phyloP scores from a whole-genome alignment of 2,797 vertebrate species.

The Leptoclinus maculatus region DNA sequence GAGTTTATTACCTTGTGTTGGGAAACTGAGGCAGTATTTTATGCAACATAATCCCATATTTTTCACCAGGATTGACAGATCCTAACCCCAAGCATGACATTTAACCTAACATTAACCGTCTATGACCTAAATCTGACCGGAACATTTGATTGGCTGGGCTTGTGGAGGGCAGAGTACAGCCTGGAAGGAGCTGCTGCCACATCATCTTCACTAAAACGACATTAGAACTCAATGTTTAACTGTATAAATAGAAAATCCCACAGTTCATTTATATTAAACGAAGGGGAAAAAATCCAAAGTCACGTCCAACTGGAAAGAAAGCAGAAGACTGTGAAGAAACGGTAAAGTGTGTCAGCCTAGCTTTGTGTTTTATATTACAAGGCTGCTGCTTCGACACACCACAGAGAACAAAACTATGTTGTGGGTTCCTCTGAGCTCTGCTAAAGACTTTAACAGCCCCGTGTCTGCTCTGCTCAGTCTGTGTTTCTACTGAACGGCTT shows the following conservation, averaged over 20 bases:
- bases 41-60: slow-evolving; percentile 31
- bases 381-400: slow-evolving; percentile 59
- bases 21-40: slow-evolving; percentile 28
- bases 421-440: slow-evolving; percentile 66
- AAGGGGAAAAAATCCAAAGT: background rate
- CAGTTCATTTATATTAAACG: background rate
- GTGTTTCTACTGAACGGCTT: slow-evolving; percentile 26
- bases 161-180: background rate
- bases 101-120: slow-evolving; percentile 37
- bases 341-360: slow-evolving; percentile 49
- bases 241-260: slow-evolving; percentile 16
- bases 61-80: slow-evolving; percentile 34
- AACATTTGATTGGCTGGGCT: slow-evolving; percentile 33
- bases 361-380: slow-evolving; percentile 73
- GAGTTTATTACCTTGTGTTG: slow-evolving; percentile 26
- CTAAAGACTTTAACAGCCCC: slow-evolving; percentile 71
- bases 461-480: slow-evolving; percentile 49
- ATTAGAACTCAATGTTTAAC: background rate
- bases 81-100: slow-evolving; percentile 31
- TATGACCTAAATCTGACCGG: slow-evolving; percentile 29
- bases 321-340: slow-evolving; percentile 24
- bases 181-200: slow-evolving; percentile 11
- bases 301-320: slow-evolving; percentile 11
- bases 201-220: background rate
- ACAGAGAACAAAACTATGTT: slow-evolving; percentile 66